Conservation (phyloP, 2,113 vertebrate species). For the Protomyctophum bolini region DNA sequence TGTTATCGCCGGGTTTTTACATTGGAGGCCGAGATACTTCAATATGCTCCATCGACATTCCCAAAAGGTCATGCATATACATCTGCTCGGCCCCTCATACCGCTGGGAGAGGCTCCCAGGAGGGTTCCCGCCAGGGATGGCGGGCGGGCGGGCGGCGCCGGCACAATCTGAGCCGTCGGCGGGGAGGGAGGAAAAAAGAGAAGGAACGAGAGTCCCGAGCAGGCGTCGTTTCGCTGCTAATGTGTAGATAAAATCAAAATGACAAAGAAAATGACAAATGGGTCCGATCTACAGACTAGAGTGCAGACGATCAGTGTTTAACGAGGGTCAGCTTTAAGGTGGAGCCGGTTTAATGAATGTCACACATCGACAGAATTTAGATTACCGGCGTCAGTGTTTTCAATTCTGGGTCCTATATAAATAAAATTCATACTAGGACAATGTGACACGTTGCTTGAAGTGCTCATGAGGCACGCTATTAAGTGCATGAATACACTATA, state of each 20-base stretch:
- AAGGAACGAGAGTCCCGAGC: slow-evolving; percentile 53
- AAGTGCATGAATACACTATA: no score
- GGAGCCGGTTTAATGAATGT: slow-evolving; percentile 58
- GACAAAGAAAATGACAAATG: slow-evolving; percentile 51
- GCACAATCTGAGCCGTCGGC: slow-evolving; percentile 8
- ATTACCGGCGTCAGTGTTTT: slow-evolving; percentile 28
- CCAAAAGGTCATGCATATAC: slow-evolving; percentile 16
- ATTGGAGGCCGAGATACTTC: background rate
- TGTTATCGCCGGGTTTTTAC: slow-evolving; percentile 5
- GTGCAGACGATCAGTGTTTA: slow-evolving; percentile 59
- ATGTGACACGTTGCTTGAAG: background rate
- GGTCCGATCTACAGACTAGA: slow-evolving; percentile 56
- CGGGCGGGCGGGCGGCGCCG: background rate
- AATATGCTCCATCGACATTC: slow-evolving; percentile 19
- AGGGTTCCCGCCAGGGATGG: slow-evolving; percentile 9
- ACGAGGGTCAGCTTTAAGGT: slow-evolving; percentile 57
- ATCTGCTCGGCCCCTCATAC: slow-evolving; percentile 12
- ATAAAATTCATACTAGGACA: slow-evolving; percentile 45
- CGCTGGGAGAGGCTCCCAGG: slow-evolving; percentile 31
- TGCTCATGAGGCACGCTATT: no score
- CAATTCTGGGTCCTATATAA: slow-evolving; percentile 27
- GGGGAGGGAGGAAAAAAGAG: no score
- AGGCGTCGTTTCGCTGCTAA: slow-evolving; percentile 33
- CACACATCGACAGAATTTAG: slow-evolving; percentile 31
- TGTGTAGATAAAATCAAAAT: slow-evolving; percentile 59